These are phyloP conservation scores for Echinarachnius parma DNA, from an alignment of 53 echinoderm and acorn worm species.

Conservation along the genomic window DNA sequence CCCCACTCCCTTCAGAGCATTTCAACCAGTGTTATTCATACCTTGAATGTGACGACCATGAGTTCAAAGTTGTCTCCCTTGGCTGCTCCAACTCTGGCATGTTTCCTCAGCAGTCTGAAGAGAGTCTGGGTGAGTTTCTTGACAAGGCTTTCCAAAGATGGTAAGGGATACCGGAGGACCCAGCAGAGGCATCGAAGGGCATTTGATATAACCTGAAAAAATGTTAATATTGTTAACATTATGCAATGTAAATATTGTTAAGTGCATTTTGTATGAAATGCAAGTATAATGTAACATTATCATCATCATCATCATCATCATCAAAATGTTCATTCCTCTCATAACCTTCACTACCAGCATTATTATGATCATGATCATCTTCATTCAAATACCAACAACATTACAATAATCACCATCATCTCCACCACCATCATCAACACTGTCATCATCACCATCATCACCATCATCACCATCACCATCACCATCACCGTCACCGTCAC, in stretches of 20 bases:
- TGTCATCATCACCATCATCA: background rate
- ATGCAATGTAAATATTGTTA: too few relatives aligned
- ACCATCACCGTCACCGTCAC: background rate
- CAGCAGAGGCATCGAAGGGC: constrained; percentile 74
- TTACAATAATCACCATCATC: background rate
- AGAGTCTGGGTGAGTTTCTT: constrained; percentile 63
- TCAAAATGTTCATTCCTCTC: too few relatives aligned
- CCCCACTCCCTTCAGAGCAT: too few relatives aligned
- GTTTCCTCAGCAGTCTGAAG: constrained; percentile 70
- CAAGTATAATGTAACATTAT: too few relatives aligned
- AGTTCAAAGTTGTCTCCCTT: constrained; percentile 94
- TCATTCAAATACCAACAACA: too few relatives aligned
- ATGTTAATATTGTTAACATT: too few relatives aligned
- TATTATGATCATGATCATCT: too few relatives aligned
- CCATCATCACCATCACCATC: background rate
- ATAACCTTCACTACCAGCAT: too few relatives aligned
- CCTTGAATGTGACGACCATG: constrained; percentile 87
- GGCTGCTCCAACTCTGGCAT: constrained; percentile 72
- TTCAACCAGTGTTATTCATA: constrained; percentile 27
- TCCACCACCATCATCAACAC: background rate
- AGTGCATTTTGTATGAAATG: too few relatives aligned
- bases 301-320: too few relatives aligned
- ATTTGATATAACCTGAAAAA: constrained; percentile 64
- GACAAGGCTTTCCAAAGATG: constrained; percentile 47
- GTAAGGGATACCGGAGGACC: constrained; percentile 74